Conservation (phyloP, 1,140 invertebrate species). For the Ceratoteleas bidentatus region DNA sequence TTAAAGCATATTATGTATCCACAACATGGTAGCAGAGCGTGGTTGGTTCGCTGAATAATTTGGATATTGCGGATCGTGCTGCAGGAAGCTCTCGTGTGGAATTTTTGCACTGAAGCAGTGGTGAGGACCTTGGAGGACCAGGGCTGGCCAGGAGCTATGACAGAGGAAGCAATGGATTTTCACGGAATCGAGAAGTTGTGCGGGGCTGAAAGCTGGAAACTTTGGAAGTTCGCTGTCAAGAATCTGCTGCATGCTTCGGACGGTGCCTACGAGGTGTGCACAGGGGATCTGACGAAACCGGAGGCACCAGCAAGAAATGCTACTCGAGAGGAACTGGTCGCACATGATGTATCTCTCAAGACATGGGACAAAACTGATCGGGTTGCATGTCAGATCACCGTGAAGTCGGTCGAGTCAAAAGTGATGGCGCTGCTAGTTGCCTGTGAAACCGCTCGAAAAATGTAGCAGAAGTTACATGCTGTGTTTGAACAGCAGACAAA, state of each 20-base stretch:
- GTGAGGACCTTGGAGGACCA: too few species aligned
- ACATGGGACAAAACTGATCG: conserved; percentile 42
- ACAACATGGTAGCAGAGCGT: too few species aligned
- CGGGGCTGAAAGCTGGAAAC: too few species aligned
- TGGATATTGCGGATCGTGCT: too few species aligned
- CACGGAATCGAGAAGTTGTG: too few species aligned
- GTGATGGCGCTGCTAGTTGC: conserved; percentile 41
- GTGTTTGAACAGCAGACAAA: conserved; percentile 70
- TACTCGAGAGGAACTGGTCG: neutral
- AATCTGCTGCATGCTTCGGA: conserved; percentile 45
- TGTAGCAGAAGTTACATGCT: conserved; percentile 68
- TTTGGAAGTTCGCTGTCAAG: too few species aligned
- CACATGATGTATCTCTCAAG: neutral
- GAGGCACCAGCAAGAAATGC: conserved; percentile 4
- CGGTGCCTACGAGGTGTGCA: conserved; percentile 36
- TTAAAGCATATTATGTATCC: too few species aligned
- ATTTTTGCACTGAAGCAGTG: conserved; percentile 21
- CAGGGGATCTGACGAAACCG: conserved; percentile 28
- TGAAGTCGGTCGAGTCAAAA: conserved; percentile 20
- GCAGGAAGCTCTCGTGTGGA: neutral
- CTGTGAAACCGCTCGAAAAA: conserved; percentile 55
- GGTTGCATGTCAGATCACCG: conserved; percentile 36
- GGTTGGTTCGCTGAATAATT: too few species aligned
- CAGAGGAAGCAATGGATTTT: too few species aligned
- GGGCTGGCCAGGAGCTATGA: too few species aligned